phyloP scores from a whole-genome alignment of 2,113 vertebrate genomes.

The Toxotes chatareus region DNA sequence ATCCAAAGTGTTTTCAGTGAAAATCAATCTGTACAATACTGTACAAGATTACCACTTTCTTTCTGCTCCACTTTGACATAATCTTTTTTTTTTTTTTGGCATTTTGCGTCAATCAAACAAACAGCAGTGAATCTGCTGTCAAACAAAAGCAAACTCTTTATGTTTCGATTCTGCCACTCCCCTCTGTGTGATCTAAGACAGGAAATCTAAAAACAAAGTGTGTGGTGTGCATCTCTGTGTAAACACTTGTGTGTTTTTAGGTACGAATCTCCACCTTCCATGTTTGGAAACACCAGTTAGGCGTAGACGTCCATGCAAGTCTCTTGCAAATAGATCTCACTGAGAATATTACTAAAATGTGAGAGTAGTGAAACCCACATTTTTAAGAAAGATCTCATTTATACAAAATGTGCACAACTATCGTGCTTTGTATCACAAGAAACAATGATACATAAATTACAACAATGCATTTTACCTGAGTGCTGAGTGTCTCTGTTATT shows the following conservation, averaged over 20 bases:
- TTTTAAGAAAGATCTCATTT: neutral
- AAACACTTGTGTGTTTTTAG: conserved; percentile 40
- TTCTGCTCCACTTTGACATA: no score
- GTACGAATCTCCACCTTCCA: conserved; percentile 11
- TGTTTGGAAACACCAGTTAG: conserved; percentile 10
- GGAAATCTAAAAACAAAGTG: conserved; percentile 58
- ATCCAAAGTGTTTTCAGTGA: no score
- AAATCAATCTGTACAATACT: no score
- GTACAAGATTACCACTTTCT: neutral
- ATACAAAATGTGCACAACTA: neutral
- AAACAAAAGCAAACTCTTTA: neutral
- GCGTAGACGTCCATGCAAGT: neutral
- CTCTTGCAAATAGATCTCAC: neutral
- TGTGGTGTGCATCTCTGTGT: conserved; percentile 47
- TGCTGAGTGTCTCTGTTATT: neutral
- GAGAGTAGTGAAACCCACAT: neutral
- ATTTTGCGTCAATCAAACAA: neutral
- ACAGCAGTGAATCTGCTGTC: neutral
- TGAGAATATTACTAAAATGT: neutral
- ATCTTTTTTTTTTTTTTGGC: no score
- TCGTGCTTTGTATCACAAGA: neutral
- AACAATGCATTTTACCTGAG: neutral
- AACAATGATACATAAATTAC: neutral
- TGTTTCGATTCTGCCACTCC: neutral
- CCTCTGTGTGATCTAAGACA: conserved; percentile 47